Evolutionary conservation across 1,140 invertebrate species (phyloP).

Genomic region (Armadillidium nasatum): DNA sequence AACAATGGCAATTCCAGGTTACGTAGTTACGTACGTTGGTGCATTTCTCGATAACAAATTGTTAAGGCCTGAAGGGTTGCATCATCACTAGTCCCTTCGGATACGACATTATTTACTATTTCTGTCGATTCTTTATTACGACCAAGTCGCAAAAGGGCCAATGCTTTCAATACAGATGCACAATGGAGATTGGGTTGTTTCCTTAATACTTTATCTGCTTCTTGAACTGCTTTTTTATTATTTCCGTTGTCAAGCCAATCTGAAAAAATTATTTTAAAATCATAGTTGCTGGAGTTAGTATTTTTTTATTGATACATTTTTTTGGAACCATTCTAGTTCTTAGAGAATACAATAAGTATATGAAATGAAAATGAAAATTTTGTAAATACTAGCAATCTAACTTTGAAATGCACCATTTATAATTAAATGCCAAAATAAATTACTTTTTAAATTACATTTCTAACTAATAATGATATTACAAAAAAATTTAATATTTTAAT

Average conservation of each 20-base stretch:
- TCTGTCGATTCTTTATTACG: conserved; percentile 68
- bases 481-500: too few relatives aligned
- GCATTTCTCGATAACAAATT: conserved; percentile 87
- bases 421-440: too few relatives aligned
- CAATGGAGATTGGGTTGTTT: conserved; percentile 84
- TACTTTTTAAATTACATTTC: too few relatives aligned
- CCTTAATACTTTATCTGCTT: conserved; percentile 90
- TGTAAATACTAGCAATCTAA: too few relatives aligned
- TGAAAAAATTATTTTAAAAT: conserved; percentile 49
- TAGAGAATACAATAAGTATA: too few relatives aligned
- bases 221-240: conserved; percentile 95
- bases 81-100: conserved; percentile 80
- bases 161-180: conserved; percentile 79
- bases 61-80: conserved; percentile 92
- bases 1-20: conserved; percentile 32
- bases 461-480: too few relatives aligned
- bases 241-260: conserved; percentile 93
- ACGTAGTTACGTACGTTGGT: conserved; percentile 73
- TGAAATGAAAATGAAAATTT: too few relatives aligned
- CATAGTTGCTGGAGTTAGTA: too few relatives aligned
- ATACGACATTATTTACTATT: conserved; percentile 71
- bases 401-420: too few relatives aligned
- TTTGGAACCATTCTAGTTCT: too few relatives aligned
- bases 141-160: conserved; percentile 80
- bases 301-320: too few relatives aligned